phyloP scores from a whole-genome alignment of 1,140 invertebrate genomes.

The Lysiphlebus fabarum region DNA sequence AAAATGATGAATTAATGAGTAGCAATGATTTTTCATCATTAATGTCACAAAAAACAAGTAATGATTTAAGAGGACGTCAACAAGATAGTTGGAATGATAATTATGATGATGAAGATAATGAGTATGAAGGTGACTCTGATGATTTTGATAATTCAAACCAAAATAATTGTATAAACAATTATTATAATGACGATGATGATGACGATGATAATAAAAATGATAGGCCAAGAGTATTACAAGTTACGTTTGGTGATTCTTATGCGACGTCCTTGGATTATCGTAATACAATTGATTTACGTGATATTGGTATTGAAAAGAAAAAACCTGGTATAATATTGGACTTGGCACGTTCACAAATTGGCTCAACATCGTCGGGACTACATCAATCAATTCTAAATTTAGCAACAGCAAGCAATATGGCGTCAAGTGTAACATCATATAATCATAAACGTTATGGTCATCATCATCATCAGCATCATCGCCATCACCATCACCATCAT shows the following conservation, averaged over 20 bases:
- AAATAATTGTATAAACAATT: slow-evolving; percentile 20
- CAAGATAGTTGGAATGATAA: not conserved
- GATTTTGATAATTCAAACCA: slow-evolving; percentile 29
- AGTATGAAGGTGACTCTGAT: slow-evolving; percentile 34
- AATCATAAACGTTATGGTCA: slow-evolving; percentile 36
- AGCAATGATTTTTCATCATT: slow-evolving; percentile 3
- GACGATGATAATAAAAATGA: slow-evolving; percentile 34
- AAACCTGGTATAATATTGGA: slow-evolving; percentile 43
- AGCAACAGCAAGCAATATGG: slow-evolving; percentile 32
- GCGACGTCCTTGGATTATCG: slow-evolving; percentile 47
- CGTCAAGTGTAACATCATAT: slow-evolving; percentile 17
- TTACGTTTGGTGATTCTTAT: slow-evolving; percentile 36
- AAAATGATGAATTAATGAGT: slow-evolving; percentile 25
- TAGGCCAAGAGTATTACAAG: slow-evolving; percentile 9
- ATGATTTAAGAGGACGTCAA: slow-evolving; percentile 28
- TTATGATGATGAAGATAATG: slow-evolving; percentile 33
- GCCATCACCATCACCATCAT: slow-evolving; percentile 47
- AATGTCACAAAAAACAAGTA: slow-evolving; percentile 34
- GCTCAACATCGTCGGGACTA: slow-evolving; percentile 32
- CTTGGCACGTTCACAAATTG: slow-evolving; percentile 30
- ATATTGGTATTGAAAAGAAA: slow-evolving; percentile 47
- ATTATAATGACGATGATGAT: slow-evolving; percentile 37
- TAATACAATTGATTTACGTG: slow-evolving; percentile 51
- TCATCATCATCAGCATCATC: slow-evolving; percentile 56
- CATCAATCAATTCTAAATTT: slow-evolving; percentile 47